Conservation (phyloP, 2,797 vertebrate species). For the Cyclopterus lumpus region DNA sequence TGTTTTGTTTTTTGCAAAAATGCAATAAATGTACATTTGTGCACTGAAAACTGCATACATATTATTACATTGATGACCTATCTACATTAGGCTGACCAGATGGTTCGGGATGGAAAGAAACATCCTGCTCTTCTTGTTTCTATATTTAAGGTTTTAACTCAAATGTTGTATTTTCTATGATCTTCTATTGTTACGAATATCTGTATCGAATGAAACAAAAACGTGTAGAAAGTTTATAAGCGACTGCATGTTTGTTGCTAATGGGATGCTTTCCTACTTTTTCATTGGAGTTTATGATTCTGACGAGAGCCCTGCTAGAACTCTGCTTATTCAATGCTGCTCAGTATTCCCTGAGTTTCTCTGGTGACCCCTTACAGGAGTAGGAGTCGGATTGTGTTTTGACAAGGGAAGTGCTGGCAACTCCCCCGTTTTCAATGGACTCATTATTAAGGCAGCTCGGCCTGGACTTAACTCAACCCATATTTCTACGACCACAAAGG, state of each 20-base stretch:
- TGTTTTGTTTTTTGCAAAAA: background rate
- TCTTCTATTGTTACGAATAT: background rate
- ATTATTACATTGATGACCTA: background rate
- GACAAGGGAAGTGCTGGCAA: slow-evolving; percentile 70
- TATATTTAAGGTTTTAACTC: background rate
- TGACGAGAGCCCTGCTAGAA: slow-evolving; percentile 28
- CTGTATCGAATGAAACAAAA: background rate
- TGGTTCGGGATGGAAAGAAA: background rate
- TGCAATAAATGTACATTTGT: background rate
- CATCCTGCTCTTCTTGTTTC: background rate
- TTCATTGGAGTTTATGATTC: slow-evolving; percentile 15
- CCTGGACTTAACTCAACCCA: slow-evolving; percentile 61
- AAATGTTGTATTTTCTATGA: background rate
- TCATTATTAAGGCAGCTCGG: slow-evolving; percentile 77
- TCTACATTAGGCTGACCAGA: background rate
- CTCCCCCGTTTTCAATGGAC: slow-evolving; percentile 73
- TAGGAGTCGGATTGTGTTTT: slow-evolving; percentile 67
- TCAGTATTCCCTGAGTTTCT: slow-evolving; percentile 53
- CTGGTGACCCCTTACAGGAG: slow-evolving; percentile 57
- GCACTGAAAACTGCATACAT: background rate
- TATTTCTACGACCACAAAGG: slow-evolving; percentile 75
- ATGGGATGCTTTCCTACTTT: background rate
- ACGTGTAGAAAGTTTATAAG: slow-evolving; percentile 7
- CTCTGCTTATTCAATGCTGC: slow-evolving; percentile 28
- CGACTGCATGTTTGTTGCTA: slow-evolving; percentile 2